phyloP scores from a whole-genome alignment of 92 coral and sea anemone species.

The Phenganax subtilis region DNA sequence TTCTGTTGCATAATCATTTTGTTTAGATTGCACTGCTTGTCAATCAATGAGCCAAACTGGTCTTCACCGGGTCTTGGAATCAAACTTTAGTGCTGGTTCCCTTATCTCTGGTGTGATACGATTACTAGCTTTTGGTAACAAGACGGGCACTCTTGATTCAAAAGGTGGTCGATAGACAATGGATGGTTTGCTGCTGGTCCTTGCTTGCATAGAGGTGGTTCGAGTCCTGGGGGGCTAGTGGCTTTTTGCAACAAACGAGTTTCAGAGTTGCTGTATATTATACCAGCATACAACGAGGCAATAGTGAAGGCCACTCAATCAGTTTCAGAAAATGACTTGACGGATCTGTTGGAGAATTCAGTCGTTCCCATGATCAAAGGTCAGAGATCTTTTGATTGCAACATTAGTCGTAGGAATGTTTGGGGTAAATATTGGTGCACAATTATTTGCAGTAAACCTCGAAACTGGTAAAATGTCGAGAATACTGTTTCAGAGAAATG shows the following conservation, averaged over 20 bases:
- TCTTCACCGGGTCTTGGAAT: constrained; percentile 16
- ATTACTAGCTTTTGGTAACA: background rate
- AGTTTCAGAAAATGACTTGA: background rate
- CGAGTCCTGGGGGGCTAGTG: constrained; percentile 7
- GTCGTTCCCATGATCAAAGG: too few species aligned
- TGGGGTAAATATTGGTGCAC: too few species aligned
- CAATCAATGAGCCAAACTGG: constrained; percentile 15
- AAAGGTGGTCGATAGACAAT: constrained; percentile 4
- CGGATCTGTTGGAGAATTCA: background rate
- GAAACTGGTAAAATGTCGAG: too few species aligned
- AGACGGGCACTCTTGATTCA: background rate
- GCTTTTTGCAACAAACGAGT: constrained; percentile 10
- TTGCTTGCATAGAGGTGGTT: constrained; percentile 11
- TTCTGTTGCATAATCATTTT: constrained; percentile 25
- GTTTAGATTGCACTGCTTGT: constrained; percentile 23
- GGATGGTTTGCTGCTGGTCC: constrained; percentile 9
- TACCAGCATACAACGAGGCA: constrained; percentile 7
- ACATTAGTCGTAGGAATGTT: too few species aligned
- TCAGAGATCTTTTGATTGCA: too few species aligned
- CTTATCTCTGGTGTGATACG: constrained; percentile 2
- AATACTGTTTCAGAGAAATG: too few species aligned
- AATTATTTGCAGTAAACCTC: too few species aligned
- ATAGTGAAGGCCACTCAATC: constrained; percentile 1
- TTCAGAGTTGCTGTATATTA: background rate
- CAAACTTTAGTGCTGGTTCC: background rate